Percentiles rank a stretch among this genome's conserved stretches.
phyloP scores from a whole-genome alignment of 2,113 vertebrate genomes.

The Podarcis raffonei region DNA sequence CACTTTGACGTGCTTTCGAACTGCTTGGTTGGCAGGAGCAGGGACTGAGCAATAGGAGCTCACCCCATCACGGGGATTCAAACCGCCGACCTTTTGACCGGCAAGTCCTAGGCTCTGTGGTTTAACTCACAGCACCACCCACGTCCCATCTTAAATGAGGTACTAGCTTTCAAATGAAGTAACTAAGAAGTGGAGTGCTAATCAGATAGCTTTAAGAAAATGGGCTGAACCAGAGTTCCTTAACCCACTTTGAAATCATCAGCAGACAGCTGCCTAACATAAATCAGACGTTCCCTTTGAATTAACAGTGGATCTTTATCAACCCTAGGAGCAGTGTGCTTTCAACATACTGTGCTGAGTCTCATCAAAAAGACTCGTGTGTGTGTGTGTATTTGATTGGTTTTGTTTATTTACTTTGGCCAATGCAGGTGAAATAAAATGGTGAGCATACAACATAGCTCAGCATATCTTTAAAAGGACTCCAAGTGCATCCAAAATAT shows the following conservation, averaged over 20 bases:
- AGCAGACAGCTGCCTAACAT: neutral
- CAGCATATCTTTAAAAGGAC: neutral
- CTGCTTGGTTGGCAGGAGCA: too few species aligned
- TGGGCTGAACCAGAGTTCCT: neutral
- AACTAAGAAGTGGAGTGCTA: neutral
- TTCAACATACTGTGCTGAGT: neutral
- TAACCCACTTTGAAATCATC: neutral
- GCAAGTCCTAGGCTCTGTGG: too few species aligned
- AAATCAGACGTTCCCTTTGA: slow-evolving; percentile 22
- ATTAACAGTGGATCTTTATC: slow-evolving; percentile 7
- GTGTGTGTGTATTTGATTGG: neutral
- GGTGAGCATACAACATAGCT: neutral
- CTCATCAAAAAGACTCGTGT: neutral
- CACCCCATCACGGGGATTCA: too few species aligned
- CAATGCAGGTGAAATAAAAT: neutral
- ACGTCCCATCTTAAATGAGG: neutral
- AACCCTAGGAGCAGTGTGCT: slow-evolving; percentile 28
- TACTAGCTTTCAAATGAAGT: neutral
- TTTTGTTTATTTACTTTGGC: neutral
- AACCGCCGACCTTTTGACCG: too few species aligned
- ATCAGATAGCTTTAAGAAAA: neutral
- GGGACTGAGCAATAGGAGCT: too few species aligned
- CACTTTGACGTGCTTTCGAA: too few species aligned
- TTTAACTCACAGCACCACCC: too few species aligned
- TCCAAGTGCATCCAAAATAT: neutral